phyloP scores from a whole-genome alignment of 2,797 vertebrate genomes.

The Hirundo rustica region DNA sequence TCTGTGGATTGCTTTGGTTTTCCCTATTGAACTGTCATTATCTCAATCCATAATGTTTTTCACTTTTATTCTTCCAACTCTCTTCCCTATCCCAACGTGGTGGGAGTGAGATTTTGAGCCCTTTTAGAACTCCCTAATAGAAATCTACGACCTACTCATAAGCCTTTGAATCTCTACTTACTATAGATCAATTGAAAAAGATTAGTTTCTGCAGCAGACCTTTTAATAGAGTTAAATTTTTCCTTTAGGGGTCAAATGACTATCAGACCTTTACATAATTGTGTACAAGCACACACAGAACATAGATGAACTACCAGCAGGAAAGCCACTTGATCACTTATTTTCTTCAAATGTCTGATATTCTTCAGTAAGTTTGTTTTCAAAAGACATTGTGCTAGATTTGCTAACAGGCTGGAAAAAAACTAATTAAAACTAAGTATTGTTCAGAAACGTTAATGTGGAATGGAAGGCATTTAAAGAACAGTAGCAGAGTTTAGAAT shows the following conservation, averaged over 20 bases:
- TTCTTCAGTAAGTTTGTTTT: conserved; percentile 13
- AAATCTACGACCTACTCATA: not conserved
- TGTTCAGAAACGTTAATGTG: conserved; percentile 45
- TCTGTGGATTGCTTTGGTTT: not conserved
- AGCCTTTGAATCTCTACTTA: not conserved
- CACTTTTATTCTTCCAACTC: not conserved
- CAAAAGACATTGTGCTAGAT: not conserved
- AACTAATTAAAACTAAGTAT: conserved; percentile 39
- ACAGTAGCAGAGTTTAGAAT: conserved; percentile 31
- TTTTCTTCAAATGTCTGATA: not conserved
- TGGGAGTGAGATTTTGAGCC: not conserved
- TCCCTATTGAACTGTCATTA: not conserved
- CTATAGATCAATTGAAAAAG: not conserved
- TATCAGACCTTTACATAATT: not conserved
- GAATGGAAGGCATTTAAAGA: conserved; percentile 43
- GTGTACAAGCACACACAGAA: not conserved
- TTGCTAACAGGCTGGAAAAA: conserved; percentile 32
- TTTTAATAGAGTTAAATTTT: not conserved
- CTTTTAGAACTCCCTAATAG: not conserved
- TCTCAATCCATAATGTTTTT: not conserved
- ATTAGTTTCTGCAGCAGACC: not conserved
- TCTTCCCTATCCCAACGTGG: not conserved
- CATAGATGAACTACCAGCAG: not conserved
- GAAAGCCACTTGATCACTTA: not conserved
- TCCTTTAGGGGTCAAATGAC: not conserved